Evolutionary conservation across 1,140 invertebrate species (phyloP), one percentile per base, ranked within the genome.

Genomic region (Eurosta solidaginis): DNA sequence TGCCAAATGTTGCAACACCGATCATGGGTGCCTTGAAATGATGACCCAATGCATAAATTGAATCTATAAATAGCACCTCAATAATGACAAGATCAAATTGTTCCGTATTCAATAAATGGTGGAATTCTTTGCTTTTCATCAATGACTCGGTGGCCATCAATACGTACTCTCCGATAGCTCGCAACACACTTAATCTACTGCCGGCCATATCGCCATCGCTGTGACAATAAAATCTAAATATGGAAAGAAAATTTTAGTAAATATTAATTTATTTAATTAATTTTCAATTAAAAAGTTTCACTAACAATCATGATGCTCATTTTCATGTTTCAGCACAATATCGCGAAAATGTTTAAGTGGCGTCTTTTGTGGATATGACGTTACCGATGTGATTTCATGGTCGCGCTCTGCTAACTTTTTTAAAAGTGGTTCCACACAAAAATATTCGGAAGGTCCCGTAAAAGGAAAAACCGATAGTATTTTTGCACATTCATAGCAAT

Each of bases 341-440:
- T 88, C 86, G 3, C 79, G 82, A 77, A 87, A 88, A 42, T 88
- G 87, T 14, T 79, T 52, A 0, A 82, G 78, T 0, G 74, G 76
- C 44, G 82, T 79, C 33, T 84, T 84, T 76, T 87, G 81, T n/a
- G 84, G 86, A 77, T 87, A 88, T 0, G 86, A 85, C 76, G 87
- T 89, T 4, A 90, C 85, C 4, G 89, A 85, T 6, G 88, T 90
- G 0, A 90, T 84, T 76, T 90, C 84, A 81, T 90, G 90, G n/a
- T 89, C 89, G 33, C 85, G 80, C 22, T 80, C 78, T 0, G 87
- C 84, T 42, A 91, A 80, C 50, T 85, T 85, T 59, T 88, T 87
- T 0, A 90, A 54, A 74, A 90, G 84, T 12, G 81, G 81, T 17
- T 85, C 80, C 0, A 82, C 85, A 20, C 83, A 80, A 49, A 87